phyloP scores from a whole-genome alignment of 2,888 invertebrate species.

The Pollenia amentaria region DNA sequence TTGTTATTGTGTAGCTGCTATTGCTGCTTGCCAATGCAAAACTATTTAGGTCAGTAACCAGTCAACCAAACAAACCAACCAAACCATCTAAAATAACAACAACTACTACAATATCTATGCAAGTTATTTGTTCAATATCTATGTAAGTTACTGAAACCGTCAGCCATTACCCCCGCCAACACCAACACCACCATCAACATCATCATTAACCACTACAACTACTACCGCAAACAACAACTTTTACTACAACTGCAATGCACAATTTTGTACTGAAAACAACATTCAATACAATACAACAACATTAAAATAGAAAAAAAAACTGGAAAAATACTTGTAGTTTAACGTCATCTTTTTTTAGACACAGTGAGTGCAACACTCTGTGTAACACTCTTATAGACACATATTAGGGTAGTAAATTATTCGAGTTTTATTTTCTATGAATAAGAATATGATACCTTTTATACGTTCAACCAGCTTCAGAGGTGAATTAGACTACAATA shows the following conservation, averaged over 20 bases:
- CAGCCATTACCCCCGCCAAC: background rate
- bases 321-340: slow-evolving; percentile 30
- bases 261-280: slow-evolving; percentile 38
- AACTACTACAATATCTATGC: background rate
- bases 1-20: slow-evolving; percentile 25
- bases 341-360: slow-evolving; percentile 55
- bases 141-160: no score
- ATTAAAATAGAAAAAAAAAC: background rate
- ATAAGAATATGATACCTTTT: no score
- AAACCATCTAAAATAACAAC: slow-evolving; percentile 44
- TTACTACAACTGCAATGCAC: slow-evolving; percentile 54
- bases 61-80: slow-evolving; percentile 62
- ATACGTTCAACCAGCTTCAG: no score
- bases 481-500: no score
- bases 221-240: slow-evolving; percentile 46
- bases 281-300: slow-evolving; percentile 40
- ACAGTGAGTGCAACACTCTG: slow-evolving; percentile 23
- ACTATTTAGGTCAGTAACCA: slow-evolving; percentile 81
- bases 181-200: background rate
- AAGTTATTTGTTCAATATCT: background rate
- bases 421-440: no score
- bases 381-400: background rate
- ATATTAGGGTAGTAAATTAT: slow-evolving; percentile 1
- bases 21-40: slow-evolving; percentile 69
- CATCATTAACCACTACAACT: background rate